Base-by-base conservation (phyloP, 2,797 vertebrate species). In the Sebastiscus albofasciatus region DNA sequence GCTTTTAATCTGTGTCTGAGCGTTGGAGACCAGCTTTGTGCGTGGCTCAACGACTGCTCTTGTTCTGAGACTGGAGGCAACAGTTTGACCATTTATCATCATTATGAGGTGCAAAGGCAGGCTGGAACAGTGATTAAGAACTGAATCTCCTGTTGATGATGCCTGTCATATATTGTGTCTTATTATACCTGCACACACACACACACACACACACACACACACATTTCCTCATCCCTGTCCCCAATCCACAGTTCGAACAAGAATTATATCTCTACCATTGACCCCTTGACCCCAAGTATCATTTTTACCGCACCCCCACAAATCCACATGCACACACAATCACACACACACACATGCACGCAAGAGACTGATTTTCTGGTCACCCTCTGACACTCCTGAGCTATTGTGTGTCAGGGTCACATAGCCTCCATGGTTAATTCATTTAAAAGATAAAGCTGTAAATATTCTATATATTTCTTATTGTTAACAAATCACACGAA, bases 71-170 rank as follows among this genome's bases (percentile, higher is more conserved):
- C 79, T 31, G 75, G 72, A 87, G 84, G 84, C 80, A 91, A 91
- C 91, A 91, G 84, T 92, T 91, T 83, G 90, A 81, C 80, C 86
- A 88, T 94, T 93, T 77, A 80, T 93, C 92, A 93, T 87, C 88
- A 84, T 92, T 92, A 93, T 67, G 82, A 92, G 90, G 87, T 65
- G 83, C 87, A 91, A 87, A 93, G 91, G 75, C 87, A 91, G 87
- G 69, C 60, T 67, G 27, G 86, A 91, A 80, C 82, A 82, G 92
- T 90, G 91, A 94, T 95, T 94, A 94, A 92, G 91, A 93, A 87
- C 88, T 82, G 72, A 82, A 84, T 88, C 85, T 92, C 9, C 87
- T 84, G 85, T 71, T 85, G 88, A 92, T 85, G 90, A 89, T 75
- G 61, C 79, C 81, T 84, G 87, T 92, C 93, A 87, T 91, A 81